A percentile compares a stretch with the other conserved stretches of the same genome.
Conservation (phyloP, 2,888 invertebrate genomes). For the Magallana nippona region DNA sequence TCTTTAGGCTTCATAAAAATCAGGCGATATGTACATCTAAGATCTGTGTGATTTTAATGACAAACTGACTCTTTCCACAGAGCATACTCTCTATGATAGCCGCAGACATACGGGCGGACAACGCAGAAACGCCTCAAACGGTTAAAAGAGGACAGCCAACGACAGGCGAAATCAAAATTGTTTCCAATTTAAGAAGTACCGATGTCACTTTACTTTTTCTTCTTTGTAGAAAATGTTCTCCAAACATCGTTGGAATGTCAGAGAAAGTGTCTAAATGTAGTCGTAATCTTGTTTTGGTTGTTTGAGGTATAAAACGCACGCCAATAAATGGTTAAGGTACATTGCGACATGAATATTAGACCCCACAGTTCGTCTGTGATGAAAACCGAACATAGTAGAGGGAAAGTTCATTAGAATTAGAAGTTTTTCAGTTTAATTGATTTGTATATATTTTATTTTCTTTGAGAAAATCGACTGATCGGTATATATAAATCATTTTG, state of each 20-base stretch:
- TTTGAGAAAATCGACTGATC: too few relatives aligned
- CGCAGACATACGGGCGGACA: not conserved
- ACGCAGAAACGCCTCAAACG: not conserved
- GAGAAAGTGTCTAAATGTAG: not conserved
- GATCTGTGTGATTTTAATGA: too few relatives aligned
- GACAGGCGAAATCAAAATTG: not conserved
- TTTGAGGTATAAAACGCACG: not conserved
- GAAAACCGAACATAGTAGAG: not conserved
- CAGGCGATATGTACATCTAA: too few relatives aligned
- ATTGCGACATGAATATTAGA: not conserved
- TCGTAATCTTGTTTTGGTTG: not conserved
- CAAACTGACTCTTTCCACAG: too few relatives aligned
- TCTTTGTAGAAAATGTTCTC: not conserved
- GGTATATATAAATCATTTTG: too few relatives aligned
- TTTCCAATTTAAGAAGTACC: not conserved
- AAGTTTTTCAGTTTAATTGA: too few relatives aligned
- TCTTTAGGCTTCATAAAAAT: too few relatives aligned
- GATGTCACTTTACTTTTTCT: not conserved
- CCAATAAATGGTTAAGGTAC: not conserved
- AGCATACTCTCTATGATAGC: not conserved
- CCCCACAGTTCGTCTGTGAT: not conserved
- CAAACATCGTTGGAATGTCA: not conserved
- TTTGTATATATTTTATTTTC: too few relatives aligned
- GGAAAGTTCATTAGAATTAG: not conserved
- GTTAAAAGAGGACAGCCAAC: not conserved